phyloP scores from a whole-genome alignment of 2,888 invertebrate species.

The Morinoia aosen region DNA sequence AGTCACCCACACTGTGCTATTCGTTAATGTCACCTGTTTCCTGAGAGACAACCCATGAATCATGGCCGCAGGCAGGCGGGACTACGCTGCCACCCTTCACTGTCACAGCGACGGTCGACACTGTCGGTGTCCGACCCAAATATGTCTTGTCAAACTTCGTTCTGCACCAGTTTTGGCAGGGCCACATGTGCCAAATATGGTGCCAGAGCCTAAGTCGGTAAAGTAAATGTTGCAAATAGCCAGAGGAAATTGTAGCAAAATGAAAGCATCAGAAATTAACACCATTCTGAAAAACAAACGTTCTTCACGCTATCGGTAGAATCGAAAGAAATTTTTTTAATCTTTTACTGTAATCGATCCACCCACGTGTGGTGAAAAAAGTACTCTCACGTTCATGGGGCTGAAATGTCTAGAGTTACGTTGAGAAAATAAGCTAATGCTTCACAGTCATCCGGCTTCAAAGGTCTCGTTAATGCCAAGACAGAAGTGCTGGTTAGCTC shows the following conservation, averaged over 20 bases:
- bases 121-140: neutral
- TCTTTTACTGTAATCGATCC: neutral
- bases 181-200: neutral
- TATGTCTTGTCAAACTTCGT: neutral
- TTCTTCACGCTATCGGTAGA: neutral
- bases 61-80: slow-evolving; percentile 18
- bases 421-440: neutral
- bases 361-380: neutral
- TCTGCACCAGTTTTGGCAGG: neutral
- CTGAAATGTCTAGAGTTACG: too few relatives aligned
- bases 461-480: neutral
- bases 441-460: neutral
- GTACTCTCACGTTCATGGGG: neutral
- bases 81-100: neutral
- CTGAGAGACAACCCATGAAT: neutral
- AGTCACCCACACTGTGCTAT: slow-evolving; percentile 31
- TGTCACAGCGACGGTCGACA: neutral
- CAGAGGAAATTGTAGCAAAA: neutral
- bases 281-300: neutral
- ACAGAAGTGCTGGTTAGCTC: neutral
- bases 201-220: neutral
- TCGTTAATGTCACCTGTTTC: slow-evolving; percentile 22
- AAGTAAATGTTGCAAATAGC: neutral
- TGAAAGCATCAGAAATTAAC: neutral
- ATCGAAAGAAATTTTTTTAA: neutral